Conservation (phyloP, 2,797 vertebrate species). For the Chaetodon trifasciatus region DNA sequence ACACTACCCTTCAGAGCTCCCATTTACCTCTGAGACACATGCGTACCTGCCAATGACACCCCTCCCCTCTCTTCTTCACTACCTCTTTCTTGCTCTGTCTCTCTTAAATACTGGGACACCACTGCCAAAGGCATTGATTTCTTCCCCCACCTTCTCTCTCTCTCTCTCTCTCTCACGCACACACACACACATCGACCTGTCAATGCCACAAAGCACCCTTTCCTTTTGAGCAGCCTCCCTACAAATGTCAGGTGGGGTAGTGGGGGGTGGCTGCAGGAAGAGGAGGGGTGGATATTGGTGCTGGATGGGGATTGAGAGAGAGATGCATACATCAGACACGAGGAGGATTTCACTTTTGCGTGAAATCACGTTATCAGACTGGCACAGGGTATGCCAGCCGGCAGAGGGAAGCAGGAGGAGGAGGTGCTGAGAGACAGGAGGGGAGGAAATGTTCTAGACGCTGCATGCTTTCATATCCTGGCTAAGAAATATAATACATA, state of each 20-base stretch:
- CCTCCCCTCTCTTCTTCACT: conserved; percentile 11
- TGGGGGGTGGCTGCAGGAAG: conserved; percentile 7
- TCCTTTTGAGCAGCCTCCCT: conserved; percentile 67
- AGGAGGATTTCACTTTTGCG: conserved; percentile 78
- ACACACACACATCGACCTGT: conserved; percentile 33
- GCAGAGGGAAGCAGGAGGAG: conserved; percentile 49
- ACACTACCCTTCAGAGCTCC: conserved; percentile 71
- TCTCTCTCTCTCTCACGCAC: neutral
- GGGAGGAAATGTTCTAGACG: conserved; percentile 25
- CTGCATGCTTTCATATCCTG: conserved; percentile 39
- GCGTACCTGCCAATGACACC: conserved; percentile 49
- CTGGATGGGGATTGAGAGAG: conserved; percentile 46
- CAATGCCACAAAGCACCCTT: conserved; percentile 55
- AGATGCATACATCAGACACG: conserved; percentile 72
- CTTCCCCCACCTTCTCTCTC: conserved; percentile 17
- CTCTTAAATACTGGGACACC: conserved; percentile 50
- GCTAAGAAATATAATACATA: conserved; percentile 34
- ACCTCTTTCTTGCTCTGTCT: conserved; percentile 24
- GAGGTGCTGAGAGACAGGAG: conserved; percentile 48
- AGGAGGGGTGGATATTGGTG: conserved; percentile 26
- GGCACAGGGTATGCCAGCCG: conserved; percentile 68
- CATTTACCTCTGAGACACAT: conserved; percentile 65
- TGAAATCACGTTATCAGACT: conserved; percentile 83
- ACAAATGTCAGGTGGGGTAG: conserved; percentile 77
- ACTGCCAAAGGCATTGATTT: conserved; percentile 65